Evolutionary conservation across 2,797 vertebrate genomes (phyloP).

Genomic region (Artibeus jamaicensis): DNA sequence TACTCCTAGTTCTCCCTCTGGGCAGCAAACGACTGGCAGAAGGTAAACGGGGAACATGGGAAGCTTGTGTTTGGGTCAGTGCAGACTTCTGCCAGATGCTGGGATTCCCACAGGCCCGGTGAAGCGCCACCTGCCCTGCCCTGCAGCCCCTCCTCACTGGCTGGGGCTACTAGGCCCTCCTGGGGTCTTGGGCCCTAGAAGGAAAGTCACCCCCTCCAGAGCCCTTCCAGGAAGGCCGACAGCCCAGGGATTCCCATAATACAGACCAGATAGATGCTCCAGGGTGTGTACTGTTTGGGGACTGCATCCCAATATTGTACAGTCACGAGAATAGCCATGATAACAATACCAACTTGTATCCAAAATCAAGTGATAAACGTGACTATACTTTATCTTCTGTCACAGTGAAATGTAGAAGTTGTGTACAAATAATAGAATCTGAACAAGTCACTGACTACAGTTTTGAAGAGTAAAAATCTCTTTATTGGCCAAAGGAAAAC

Average conservation of each 20-base stretch:
- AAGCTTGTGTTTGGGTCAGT: background rate
- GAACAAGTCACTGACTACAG: background rate
- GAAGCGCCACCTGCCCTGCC: background rate
- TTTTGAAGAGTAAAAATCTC: slow-evolving; percentile 26
- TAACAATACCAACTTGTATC: background rate
- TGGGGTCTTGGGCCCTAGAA: background rate
- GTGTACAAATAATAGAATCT: slow-evolving; percentile 3
- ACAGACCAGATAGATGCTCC: background rate
- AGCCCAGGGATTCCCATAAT: background rate
- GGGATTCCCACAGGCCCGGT: background rate
- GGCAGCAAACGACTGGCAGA: background rate
- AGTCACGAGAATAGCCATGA: background rate
- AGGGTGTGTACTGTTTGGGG: background rate
- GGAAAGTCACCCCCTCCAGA: background rate
- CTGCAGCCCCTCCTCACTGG: background rate
- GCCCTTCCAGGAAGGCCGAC: background rate
- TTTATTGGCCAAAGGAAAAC: slow-evolving; percentile 25
- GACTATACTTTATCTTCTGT: background rate
- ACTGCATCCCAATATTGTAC: background rate
- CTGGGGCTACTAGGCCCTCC: background rate
- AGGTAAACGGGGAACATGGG: background rate
- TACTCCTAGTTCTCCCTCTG: background rate
- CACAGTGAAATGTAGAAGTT: background rate
- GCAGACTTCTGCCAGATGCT: background rate
- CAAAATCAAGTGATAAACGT: background rate